These are phyloP conservation scores for Melanostoma mellinum DNA, from an alignment of 2,888 invertebrate genomes.

Conservation along the genomic window DNA sequence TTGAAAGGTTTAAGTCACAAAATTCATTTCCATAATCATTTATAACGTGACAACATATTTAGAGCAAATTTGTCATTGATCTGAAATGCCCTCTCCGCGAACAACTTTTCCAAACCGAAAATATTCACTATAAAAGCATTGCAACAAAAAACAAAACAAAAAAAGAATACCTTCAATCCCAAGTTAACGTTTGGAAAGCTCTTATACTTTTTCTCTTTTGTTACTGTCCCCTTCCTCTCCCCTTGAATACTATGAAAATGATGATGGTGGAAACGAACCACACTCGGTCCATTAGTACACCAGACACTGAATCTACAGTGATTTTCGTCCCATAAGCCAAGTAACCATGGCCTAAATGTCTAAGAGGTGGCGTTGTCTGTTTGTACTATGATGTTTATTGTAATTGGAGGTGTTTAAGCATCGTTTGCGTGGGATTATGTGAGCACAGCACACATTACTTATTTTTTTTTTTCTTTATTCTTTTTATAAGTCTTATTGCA, in stretches of 20 bases:
- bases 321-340: conserved; percentile 41
- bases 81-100: conserved; percentile 3
- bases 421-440: conserved; percentile 61
- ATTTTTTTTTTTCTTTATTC: conserved; percentile 1
- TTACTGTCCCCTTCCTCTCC: background rate
- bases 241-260: conserved; percentile 20
- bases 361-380: conserved; percentile 25
- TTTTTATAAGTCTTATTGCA: conserved; percentile 21
- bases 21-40: background rate
- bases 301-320: conserved; percentile 35
- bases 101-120: conserved; percentile 1
- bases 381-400: conserved; percentile 21
- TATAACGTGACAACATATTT: conserved; percentile 8
- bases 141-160: conserved; percentile 29
- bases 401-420: conserved; percentile 65
- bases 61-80: conserved; percentile 27
- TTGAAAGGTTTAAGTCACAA: too few species aligned
- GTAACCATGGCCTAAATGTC: conserved; percentile 59
- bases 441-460: conserved; percentile 37
- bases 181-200: conserved; percentile 35
- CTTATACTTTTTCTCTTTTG: conserved; percentile 1
- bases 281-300: conserved; percentile 33
- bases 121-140: conserved; percentile 35
- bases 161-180: conserved; percentile 34
- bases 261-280: conserved; percentile 41